These are phyloP conservation scores for Phenganax marumi DNA, from an alignment of 92 coral and sea anemone species.

Conservation along the genomic window DNA sequence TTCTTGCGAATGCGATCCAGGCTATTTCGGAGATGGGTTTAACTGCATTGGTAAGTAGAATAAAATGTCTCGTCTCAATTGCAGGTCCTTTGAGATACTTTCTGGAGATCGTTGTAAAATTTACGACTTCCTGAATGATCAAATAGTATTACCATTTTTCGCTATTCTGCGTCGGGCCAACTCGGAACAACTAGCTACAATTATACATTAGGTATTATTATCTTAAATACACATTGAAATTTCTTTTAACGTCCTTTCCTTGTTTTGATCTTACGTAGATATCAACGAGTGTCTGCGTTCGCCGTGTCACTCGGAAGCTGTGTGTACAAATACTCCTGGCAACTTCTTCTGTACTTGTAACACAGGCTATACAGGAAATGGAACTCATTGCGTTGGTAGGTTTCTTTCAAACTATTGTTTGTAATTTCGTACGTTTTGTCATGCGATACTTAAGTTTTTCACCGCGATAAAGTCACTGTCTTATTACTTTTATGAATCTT, in stretches of 20 bases:
- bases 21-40: slow-evolving; percentile 22
- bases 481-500: too few species aligned
- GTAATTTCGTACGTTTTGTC: too few species aligned
- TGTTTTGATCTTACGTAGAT: slow-evolving; percentile 35
- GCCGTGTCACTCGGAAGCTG: slow-evolving; percentile 51
- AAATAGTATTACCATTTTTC: neutral
- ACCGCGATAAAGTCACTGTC: too few species aligned
- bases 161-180: neutral
- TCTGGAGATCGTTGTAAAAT: too few species aligned
- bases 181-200: too few species aligned
- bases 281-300: slow-evolving; percentile 51
- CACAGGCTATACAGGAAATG: slow-evolving; percentile 65
- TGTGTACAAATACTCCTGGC: slow-evolving; percentile 54
- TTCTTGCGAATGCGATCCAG: neutral
- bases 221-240: neutral
- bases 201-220: too few species aligned
- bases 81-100: too few species aligned
- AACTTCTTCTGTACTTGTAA: slow-evolving; percentile 55
- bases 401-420: too few species aligned
- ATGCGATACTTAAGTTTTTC: too few species aligned
- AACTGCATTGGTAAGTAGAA: neutral
- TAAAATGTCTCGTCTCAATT: too few species aligned
- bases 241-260: neutral
- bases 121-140: neutral
- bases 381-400: slow-evolving; percentile 60